Percentiles rank a stretch among this genome's conserved stretches.
Evolutionary conservation across 2,888 invertebrate species (phyloP).

Genomic region (Dermolepida albohirtum): DNA sequence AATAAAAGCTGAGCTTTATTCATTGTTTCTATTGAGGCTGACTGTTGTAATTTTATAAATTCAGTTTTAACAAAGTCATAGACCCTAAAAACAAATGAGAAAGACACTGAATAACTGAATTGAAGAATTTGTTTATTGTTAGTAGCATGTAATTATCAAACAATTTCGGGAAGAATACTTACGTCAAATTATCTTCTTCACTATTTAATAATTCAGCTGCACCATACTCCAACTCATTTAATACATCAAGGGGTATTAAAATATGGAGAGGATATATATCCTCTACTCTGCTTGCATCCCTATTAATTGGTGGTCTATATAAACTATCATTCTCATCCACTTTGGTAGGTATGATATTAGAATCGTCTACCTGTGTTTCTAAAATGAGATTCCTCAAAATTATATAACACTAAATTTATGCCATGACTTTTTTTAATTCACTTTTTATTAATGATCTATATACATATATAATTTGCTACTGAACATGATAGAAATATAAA

Average conservation of each 20-base stretch:
- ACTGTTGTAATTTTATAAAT: constrained; percentile 49
- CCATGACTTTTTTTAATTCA: no score
- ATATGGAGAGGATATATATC: constrained; percentile 67
- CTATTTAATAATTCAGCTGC: constrained; percentile 37
- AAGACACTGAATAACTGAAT: no score
- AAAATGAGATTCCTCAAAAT: no score
- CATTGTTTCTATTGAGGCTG: constrained; percentile 16
- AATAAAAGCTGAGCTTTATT: constrained; percentile 56
- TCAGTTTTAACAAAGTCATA: constrained; percentile 48
- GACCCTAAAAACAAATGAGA: constrained; percentile 12
- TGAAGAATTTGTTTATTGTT: no score
- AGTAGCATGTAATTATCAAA: no score
- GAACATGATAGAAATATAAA: no score
- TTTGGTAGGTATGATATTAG: constrained; percentile 63
- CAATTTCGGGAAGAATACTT: neutral
- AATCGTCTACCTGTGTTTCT: constrained; percentile 59
- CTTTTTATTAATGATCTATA: no score
- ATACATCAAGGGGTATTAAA: constrained; percentile 62
- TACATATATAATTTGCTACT: no score
- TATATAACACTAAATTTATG: no score
- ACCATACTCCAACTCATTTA: constrained; percentile 40
- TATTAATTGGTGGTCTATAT: constrained; percentile 68
- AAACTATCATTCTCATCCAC: constrained; percentile 59
- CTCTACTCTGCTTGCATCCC: constrained; percentile 64
- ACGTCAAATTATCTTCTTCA: constrained; percentile 37